phyloP scores from a whole-genome alignment of 2,113 vertebrate species.

The Hippocampus abdominalis region DNA sequence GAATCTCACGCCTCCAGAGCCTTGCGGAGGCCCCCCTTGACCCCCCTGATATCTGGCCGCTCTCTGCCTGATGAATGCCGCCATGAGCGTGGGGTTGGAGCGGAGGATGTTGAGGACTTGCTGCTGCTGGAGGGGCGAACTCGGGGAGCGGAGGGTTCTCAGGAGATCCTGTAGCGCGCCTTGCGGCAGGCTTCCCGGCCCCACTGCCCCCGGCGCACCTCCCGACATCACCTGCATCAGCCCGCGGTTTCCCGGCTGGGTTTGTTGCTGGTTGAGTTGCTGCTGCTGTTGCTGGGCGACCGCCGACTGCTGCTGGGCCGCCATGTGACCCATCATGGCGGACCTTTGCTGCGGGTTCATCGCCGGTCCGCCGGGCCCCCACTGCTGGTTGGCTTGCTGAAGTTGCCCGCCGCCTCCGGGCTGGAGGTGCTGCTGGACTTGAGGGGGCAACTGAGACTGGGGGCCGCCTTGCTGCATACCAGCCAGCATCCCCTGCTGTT shows the following conservation, averaged over 20 bases:
- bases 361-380: constrained; percentile 66
- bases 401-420: constrained; percentile 67
- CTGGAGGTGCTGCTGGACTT: constrained; percentile 75
- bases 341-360: constrained; percentile 75
- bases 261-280: constrained; percentile 57
- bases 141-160: constrained; percentile 72
- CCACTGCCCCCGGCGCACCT: constrained; percentile 50
- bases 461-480: constrained; percentile 78
- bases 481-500: constrained; percentile 73
- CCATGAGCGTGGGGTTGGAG: constrained; percentile 94
- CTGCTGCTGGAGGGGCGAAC: constrained; percentile 84
- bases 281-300: constrained; percentile 65
- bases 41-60: constrained; percentile 84
- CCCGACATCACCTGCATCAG: constrained; percentile 70
- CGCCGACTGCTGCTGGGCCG: constrained; percentile 72
- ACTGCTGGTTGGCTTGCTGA: constrained; percentile 70
- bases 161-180: constrained; percentile 78
- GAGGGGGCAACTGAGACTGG: constrained; percentile 75
- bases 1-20: constrained; percentile 73
- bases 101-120: constrained; percentile 92
- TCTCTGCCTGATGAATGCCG: constrained; percentile 94
- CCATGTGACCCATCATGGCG: constrained; percentile 81
- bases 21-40: constrained; percentile 65
- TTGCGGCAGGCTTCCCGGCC: constrained; percentile 71
- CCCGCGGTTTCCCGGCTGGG: constrained; percentile 69